Conservation (phyloP, 2,113 vertebrate genomes). For the Eclectus roratus region DNA sequence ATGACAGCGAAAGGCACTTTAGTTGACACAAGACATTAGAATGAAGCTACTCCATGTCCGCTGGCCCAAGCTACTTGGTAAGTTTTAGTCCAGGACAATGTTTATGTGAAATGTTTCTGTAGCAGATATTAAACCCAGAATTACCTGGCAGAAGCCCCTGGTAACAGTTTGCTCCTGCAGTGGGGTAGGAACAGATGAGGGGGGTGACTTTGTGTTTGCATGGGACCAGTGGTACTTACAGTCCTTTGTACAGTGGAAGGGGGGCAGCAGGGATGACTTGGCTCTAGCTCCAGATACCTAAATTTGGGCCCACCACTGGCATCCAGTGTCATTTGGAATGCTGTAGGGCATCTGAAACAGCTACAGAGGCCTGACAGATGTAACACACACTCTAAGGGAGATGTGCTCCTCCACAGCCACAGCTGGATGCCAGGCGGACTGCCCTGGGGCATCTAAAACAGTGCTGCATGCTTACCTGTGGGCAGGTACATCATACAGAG, state of each 20-base stretch:
- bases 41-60: not conserved
- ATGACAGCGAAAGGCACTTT: not conserved
- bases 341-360: not conserved
- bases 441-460: not conserved
- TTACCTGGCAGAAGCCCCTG: not conserved
- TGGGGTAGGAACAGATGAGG: not conserved
- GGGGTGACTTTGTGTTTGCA: not conserved
- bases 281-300: not conserved
- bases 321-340: not conserved
- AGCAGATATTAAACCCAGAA: not conserved
- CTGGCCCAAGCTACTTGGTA: not conserved
- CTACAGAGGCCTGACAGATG: not conserved
- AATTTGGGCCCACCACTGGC: not conserved
- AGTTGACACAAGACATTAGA: accelerated
- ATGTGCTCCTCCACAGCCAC: not conserved
- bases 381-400: not conserved
- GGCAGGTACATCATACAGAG: not conserved
- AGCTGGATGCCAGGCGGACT: not conserved
- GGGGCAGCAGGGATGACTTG: not conserved
- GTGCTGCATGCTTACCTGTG: not conserved
- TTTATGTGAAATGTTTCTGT: not conserved
- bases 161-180: not conserved
- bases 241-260: not conserved
- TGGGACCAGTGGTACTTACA: not conserved
- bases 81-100: not conserved